A percentile compares a stretch with the other conserved stretches of the same genome.
Conservation (phyloP, 1,140 invertebrate species). For the Aphis gossypii region DNA sequence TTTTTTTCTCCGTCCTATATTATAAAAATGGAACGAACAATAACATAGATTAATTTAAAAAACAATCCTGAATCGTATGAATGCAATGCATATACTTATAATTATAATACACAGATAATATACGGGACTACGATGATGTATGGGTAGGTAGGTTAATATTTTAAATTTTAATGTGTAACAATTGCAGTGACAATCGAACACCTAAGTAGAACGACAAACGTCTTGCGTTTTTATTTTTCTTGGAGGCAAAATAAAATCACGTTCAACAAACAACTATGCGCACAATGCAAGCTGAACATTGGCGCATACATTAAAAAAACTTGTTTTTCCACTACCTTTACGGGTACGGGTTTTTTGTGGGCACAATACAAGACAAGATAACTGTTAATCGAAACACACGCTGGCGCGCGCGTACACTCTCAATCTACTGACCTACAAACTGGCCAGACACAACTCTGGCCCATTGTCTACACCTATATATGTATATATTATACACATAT, state of each 20-base stretch:
- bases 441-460: constrained; percentile 31
- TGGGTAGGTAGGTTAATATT: not conserved
- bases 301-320: constrained; percentile 53
- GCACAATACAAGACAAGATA: constrained; percentile 38
- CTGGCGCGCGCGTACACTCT: not conserved
- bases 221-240: constrained; percentile 27
- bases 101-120: not conserved
- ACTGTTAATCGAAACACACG: constrained; percentile 53
- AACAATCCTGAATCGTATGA: not conserved
- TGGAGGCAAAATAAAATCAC: constrained; percentile 39
- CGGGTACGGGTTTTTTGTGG: constrained; percentile 48
- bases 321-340: constrained; percentile 49
- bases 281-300: constrained; percentile 51
- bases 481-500: constrained; percentile 3
- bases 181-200: not conserved
- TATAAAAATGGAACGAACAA: not conserved
- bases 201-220: constrained; percentile 36
- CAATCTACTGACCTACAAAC: constrained; percentile 57
- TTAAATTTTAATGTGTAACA: not conserved
- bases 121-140: not conserved
- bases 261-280: constrained; percentile 10
- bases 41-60: not conserved
- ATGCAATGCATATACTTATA: not conserved
- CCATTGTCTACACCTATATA: constrained; percentile 27
- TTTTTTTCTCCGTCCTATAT: not conserved